Percentiles rank a stretch among this genome's conserved stretches.
phyloP scores from a whole-genome alignment of 2,888 invertebrate species.

The Acrobasis consociella region DNA sequence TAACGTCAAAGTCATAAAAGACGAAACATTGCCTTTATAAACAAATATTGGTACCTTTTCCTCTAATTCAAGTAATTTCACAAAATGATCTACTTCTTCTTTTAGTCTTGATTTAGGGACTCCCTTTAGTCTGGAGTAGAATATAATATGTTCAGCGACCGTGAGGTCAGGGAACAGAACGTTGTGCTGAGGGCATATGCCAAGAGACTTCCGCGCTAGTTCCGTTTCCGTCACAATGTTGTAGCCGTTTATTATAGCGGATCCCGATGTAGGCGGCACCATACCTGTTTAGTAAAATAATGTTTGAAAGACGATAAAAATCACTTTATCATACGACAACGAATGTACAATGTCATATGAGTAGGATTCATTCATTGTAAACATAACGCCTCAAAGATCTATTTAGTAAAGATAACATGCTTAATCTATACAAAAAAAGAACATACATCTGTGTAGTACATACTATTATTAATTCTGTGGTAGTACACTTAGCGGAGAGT shows the following conservation, averaged over 20 bases:
- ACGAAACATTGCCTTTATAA: too few species aligned
- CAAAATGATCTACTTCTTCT: conserved; percentile 85
- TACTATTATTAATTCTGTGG: too few species aligned
- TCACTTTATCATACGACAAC: too few species aligned
- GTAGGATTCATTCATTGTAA: too few species aligned
- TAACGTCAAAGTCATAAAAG: not conserved
- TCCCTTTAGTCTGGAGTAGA: conserved; percentile 90
- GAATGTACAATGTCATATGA: too few species aligned
- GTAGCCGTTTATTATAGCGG: conserved; percentile 87
- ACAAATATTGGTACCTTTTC: conserved; percentile 79
- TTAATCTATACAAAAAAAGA: not conserved
- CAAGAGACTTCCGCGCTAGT: conserved; percentile 87
- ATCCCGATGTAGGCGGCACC: conserved; percentile 87
- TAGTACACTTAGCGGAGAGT: not conserved
- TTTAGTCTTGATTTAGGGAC: conserved; percentile 75
- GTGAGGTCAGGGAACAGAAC: conserved; percentile 92
- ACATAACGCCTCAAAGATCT: too few species aligned
- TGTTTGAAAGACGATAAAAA: too few species aligned
- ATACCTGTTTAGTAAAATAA: conserved; percentile 70
- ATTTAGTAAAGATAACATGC: not conserved
- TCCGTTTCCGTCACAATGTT: conserved; percentile 87
- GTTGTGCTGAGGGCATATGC: conserved; percentile 94
- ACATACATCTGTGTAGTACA: not conserved
- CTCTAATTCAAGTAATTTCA: conserved; percentile 85
- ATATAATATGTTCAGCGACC: conserved; percentile 91